Conservation (phyloP, 2,797 vertebrate genomes). For the Hyperoplus immaculatus region DNA sequence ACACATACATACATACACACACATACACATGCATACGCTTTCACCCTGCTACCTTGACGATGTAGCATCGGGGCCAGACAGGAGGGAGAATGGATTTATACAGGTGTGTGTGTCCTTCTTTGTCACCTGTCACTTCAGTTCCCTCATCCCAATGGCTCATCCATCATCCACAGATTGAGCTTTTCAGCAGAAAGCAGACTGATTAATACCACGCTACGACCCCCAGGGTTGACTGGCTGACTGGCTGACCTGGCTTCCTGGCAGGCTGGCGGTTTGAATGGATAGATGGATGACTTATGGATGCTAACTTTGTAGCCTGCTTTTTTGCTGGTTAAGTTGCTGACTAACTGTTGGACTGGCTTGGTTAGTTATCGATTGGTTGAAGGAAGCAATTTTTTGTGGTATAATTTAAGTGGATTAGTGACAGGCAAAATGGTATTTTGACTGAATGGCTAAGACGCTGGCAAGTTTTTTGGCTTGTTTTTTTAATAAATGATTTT, state of each 20-base stretch:
- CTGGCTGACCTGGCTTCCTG: constrained; percentile 73
- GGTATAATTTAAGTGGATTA: constrained; percentile 12
- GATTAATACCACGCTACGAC: constrained; percentile 81
- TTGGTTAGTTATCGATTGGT: background rate
- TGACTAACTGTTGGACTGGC: background rate
- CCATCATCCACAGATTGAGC: constrained; percentile 89
- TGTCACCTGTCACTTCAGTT: constrained; percentile 88
- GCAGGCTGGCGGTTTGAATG: constrained; percentile 49
- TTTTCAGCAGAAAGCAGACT: constrained; percentile 86
- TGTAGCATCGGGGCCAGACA: constrained; percentile 72
- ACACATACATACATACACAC: constrained; percentile 44
- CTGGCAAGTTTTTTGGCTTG: constrained; percentile 29
- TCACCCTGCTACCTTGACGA: constrained; percentile 76
- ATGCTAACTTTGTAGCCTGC: constrained; percentile 43
- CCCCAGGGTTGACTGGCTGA: constrained; percentile 76
- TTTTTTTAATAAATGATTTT: constrained; percentile 34
- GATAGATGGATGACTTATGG: constrained; percentile 49
- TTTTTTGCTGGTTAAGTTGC: constrained; percentile 28
- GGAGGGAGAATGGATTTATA: constrained; percentile 84
- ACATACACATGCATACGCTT: constrained; percentile 51
- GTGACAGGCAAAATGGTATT: constrained; percentile 10
- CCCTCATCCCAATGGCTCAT: constrained; percentile 83
- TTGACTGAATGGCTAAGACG: constrained; percentile 12
- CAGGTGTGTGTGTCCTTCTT: constrained; percentile 88
- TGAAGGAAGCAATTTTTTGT: constrained; percentile 19